Base-by-base conservation (phyloP, 1,140 invertebrate genomes). In the Diorhabda sublineata region DNA sequence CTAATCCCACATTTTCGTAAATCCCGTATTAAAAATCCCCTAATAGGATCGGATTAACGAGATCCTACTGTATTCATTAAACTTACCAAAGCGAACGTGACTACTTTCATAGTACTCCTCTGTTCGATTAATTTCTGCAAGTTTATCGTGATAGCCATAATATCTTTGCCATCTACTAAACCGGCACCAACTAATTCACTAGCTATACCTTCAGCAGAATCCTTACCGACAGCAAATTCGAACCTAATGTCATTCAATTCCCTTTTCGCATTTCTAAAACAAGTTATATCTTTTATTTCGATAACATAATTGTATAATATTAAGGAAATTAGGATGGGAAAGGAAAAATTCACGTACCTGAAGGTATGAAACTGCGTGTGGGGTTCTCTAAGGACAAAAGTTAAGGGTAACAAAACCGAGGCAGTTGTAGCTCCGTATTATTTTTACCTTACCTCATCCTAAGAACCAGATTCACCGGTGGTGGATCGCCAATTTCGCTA, bases 201-300 rank as follows among this genome's bases (percentile, higher is more conserved):
- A 3, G 97, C 95, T 67, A 98, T 97, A 58, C 96, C 96, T 82
- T 98, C 94, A 0, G 96, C 90, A 0, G 93, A 94, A 81, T 99
- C 97, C 82, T 94, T 90, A 3, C 93, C 94, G 8, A 92, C 88
- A 3, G 92, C 90, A 82, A 95, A 99, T 81, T 99, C 96, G 82
- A 99, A 99, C 74, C 96, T 88, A 73, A 99, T 99, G 79, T 99
- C 97, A 82, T 99, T 98, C 52, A 99, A 82, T 83, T 98, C 97
- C 67, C 92, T 85, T 74, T 90, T 91, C 58, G 91, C 86, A 84
- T 99, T 98, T 73, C 93, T 91, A 74, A 5, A 65, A 70, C 58
- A 47, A 4, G 64, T 57, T 26, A 58, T 8, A 45, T 42, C 9
- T 57, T 64, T 1, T 60, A 42, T 43, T 9, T n/a, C 3, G n/a